These are phyloP conservation scores for Cryptoblepharus egeriae DNA, from an alignment of 2,797 vertebrate species.

Conservation along the genomic window DNA sequence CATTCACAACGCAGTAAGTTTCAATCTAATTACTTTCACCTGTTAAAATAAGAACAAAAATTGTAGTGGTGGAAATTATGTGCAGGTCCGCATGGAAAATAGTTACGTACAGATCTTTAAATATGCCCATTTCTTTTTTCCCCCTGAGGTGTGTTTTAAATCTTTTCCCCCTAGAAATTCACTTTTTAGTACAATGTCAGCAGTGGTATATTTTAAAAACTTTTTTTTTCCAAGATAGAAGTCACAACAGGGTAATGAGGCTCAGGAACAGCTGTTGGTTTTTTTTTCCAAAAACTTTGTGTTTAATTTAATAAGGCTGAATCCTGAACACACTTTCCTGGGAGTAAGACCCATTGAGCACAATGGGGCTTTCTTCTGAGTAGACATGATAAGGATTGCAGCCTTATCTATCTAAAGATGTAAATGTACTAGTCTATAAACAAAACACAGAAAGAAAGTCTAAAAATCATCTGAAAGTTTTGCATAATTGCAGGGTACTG, in stretches of 20 bases:
- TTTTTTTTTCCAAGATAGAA: conserved; percentile 66
- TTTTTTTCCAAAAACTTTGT: conserved; percentile 76
- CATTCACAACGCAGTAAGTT: conserved; percentile 64
- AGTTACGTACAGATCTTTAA: conserved; percentile 59
- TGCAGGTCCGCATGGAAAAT: conserved; percentile 65
- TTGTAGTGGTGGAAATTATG: conserved; percentile 63
- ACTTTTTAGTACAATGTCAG: conserved; percentile 61
- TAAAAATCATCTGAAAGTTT: conserved; percentile 59
- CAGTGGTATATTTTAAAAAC: conserved; percentile 48
- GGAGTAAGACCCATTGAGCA: no score
- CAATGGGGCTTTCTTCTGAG: no score
- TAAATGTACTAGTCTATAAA: conserved; percentile 64
- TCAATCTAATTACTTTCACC: conserved; percentile 76
- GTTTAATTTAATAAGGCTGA: conserved; percentile 75
- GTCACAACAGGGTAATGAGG: conserved; percentile 72
- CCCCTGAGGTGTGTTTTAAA: conserved; percentile 55
- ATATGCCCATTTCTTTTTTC: conserved; percentile 38
- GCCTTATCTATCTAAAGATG: conserved; percentile 69
- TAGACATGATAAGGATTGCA: no score
- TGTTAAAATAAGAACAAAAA: conserved; percentile 77
- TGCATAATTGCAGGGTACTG: conserved; percentile 52
- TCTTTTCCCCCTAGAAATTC: conserved; percentile 66
- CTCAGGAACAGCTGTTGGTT: conserved; percentile 72
- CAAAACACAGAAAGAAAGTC: conserved; percentile 60
- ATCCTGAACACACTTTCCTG: no score